A percentile compares a stretch with the other conserved stretches of the same genome.
Evolutionary conservation across 2,113 vertebrate species (phyloP).

Genomic region (Dasyurus viverrinus): DNA sequence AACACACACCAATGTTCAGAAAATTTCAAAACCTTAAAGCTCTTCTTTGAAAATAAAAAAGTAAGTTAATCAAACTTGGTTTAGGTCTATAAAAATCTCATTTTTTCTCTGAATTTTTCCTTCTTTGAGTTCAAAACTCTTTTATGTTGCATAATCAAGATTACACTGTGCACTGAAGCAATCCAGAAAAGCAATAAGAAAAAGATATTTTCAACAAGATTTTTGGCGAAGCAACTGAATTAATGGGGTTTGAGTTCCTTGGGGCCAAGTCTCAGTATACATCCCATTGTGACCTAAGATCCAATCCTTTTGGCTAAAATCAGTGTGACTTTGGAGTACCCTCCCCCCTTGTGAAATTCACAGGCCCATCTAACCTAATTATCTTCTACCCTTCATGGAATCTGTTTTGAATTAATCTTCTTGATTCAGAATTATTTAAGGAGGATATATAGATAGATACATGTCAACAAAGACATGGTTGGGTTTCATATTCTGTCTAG

Average conservation of each 20-base stretch:
- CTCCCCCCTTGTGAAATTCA: slow-evolving; percentile 32
- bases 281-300: slow-evolving; percentile 16
- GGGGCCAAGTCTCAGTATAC: slow-evolving; percentile 30
- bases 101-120: slow-evolving; percentile 4
- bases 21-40: slow-evolving; percentile 25
- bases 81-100: not conserved
- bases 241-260: slow-evolving; percentile 24
- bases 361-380: slow-evolving; percentile 36
- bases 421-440: slow-evolving; percentile 23
- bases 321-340: slow-evolving; percentile 18
- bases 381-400: slow-evolving; percentile 48
- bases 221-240: slow-evolving; percentile 46
- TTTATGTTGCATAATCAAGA: slow-evolving; percentile 10
- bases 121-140: slow-evolving; percentile 8
- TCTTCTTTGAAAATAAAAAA: slow-evolving; percentile 40
- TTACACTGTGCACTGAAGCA: slow-evolving; percentile 22
- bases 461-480: not conserved
- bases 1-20: not conserved
- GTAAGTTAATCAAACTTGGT: not conserved
- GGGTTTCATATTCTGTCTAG: not conserved
- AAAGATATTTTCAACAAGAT: slow-evolving; percentile 21
- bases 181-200: slow-evolving; percentile 23
- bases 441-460: slow-evolving; percentile 9
- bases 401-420: slow-evolving; percentile 50
- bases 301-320: not conserved